Evolutionary conservation across 2,113 vertebrate species (phyloP), one percentile per base, ranked within the genome.

Genomic region (Marcusenius ussheri): DNA sequence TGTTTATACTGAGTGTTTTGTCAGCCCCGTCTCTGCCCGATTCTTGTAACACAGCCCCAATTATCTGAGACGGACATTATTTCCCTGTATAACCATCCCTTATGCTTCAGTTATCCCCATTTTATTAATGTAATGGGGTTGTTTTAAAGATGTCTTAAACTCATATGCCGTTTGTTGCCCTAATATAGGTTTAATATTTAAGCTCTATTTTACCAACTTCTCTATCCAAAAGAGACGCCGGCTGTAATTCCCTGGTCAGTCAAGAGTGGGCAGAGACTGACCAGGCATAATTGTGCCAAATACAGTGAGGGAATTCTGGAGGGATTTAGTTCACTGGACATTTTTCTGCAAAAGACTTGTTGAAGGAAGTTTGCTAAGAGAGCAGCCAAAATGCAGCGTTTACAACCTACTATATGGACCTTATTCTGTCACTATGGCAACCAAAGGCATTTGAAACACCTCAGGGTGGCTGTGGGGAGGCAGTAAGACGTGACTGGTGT

Each of bases 391-490:
- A 56, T 66, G 62, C 56, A n/a, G 39, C 80, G 35, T 88, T 92
- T 35, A 49, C 11, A n/a, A 74, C 51, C 74, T 74, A 85, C 58
- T 74, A 21, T 21, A 27, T 2, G 46, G 85, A 47, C 74, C 80
- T 90, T 19, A 46, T 74, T 56, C 89, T 53, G 88, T 91, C 88
- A 91, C 92, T 91, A 93, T 91, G 91, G 91, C 91, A 93, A 93
- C 91, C 89, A 85, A 56, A 80, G 90, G 49, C 51, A 88, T 90
- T 90, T 88, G 80, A 92, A 83, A 87, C 88, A 92, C 90, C 88
- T 80, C 83, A 0, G 77, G 49, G 84, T 89, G 89, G 50, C 58
- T 53, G 66, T 31, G 2, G 42, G 11, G 35, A 35, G 89, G 46
- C 51, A 56, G 56, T 45, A 88, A 35, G 2, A 89, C 45, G 7